These are phyloP conservation scores for Pristionchus maxplancki DNA, from an alignment of 2,888 invertebrate species.

Conservation along the genomic window DNA sequence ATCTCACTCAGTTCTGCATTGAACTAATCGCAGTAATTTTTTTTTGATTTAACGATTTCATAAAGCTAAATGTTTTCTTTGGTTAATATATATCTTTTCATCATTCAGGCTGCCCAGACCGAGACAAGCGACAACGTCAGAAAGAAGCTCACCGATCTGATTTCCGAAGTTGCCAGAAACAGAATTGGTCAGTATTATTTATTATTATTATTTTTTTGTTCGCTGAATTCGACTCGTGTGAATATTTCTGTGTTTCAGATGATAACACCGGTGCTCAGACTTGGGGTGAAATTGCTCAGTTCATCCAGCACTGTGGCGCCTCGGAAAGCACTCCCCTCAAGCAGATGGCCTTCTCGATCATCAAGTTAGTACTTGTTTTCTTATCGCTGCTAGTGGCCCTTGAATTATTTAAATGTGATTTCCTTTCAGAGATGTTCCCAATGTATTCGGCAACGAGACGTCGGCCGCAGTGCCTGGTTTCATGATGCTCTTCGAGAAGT, in stretches of 20 bases:
- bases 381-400: not conserved
- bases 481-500: constrained; percentile 81
- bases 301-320: constrained; percentile 94
- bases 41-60: no score
- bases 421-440: constrained; percentile 93
- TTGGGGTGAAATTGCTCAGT: constrained; percentile 88
- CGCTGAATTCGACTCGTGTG: no score
- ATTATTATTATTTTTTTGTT: not conserved
- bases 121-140: constrained; percentile 86
- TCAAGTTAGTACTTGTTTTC: constrained; percentile 84
- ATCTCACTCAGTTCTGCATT: constrained; percentile 89
- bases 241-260: constrained; percentile 55
- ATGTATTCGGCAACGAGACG: constrained; percentile 96
- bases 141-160: constrained; percentile 61
- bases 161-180: constrained; percentile 78
- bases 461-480: constrained; percentile 91
- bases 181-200: constrained; percentile 82
- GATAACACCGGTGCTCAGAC: constrained; percentile 70
- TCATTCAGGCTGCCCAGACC: constrained; percentile 85
- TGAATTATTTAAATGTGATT: no score
- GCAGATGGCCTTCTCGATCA: constrained; percentile 94
- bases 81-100: no score
- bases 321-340: constrained; percentile 88
- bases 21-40: constrained; percentile 77
- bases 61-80: no score